phyloP scores from a whole-genome alignment of 2,888 invertebrate genomes.

The Agapostemon virescens region DNA sequence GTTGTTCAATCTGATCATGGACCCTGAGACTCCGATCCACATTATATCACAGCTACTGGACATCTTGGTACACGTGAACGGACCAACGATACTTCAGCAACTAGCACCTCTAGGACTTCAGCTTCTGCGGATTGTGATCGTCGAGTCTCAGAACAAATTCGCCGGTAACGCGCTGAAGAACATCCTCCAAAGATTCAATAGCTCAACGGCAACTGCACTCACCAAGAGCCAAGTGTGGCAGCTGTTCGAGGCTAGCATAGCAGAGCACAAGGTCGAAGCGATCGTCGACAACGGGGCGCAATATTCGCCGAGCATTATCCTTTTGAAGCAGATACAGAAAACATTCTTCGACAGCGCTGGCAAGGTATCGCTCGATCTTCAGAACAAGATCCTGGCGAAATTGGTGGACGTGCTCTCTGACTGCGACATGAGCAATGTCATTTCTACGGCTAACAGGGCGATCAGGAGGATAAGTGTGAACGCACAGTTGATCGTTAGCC shows the following conservation, averaged over 20 bases:
- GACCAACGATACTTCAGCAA: constrained; percentile 79
- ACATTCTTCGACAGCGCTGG: constrained; percentile 80
- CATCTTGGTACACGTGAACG: constrained; percentile 81
- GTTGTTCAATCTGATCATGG: constrained; percentile 77
- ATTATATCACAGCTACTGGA: constrained; percentile 81
- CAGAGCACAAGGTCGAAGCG: constrained; percentile 81
- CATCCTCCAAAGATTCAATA: constrained; percentile 83
- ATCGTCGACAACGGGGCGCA: constrained; percentile 79
- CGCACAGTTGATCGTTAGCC: constrained; percentile 83
- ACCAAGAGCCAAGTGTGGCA: constrained; percentile 82
- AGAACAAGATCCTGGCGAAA: constrained; percentile 71
- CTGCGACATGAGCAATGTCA: constrained; percentile 71
- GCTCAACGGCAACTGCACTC: constrained; percentile 80
- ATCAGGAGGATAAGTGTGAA: constrained; percentile 86
- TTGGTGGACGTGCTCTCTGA: constrained; percentile 76
- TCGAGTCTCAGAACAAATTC: constrained; percentile 67
- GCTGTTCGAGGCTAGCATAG: constrained; percentile 83
- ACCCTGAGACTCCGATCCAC: constrained; percentile 80
- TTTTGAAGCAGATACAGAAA: constrained; percentile 83
- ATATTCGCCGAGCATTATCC: constrained; percentile 80
- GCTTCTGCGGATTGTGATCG: constrained; percentile 74
- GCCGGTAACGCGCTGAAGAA: constrained; percentile 82
- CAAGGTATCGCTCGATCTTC: constrained; percentile 59
- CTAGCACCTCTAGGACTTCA: constrained; percentile 75
- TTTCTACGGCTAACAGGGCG: constrained; percentile 83